Base-by-base conservation (phyloP, 2,888 invertebrate genomes). In the Linnaemya tessellans region DNA sequence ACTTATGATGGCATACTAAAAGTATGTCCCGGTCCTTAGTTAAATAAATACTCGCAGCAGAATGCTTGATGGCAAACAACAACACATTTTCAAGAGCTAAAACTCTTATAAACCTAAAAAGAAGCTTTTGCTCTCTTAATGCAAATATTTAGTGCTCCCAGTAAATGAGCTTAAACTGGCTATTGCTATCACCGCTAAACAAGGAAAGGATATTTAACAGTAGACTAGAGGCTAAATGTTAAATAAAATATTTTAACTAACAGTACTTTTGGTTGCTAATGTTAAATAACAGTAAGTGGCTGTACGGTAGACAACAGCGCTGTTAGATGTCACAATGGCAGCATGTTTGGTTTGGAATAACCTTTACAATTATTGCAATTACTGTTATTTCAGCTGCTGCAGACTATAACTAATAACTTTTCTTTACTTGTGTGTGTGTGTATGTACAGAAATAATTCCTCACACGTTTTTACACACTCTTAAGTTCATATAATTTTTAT, bases 1-100 rank as follows among this genome's bases (percentile, higher is more conserved):
- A 82, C 85, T 85, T 75, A 75, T 67, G 56, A 71, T 71, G 75
- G 82, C 82, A 80, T 65, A 85, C 85, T 85, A 80, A 85, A 80
- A 70, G 18, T 58, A 51, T 68, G 68, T 77, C 51, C 51, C 77
- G 77, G 58, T 51, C 41, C 58, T 71, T 25, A 22, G 41, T 11
- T 60, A 78, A 71, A 58, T 78, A 83, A 58, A 78, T 54, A 83
- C 43, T n/a, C n/a, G n/a, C n/a, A n/a, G n/a, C n/a, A 13, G 74
- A 80, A 38, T 41, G 18, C 13, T 46, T 49, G 1, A 41, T 35
- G 30, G 20, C 25, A 41, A n/a, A 38, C 30, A 60, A 20, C 2
- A 2, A 9, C 18, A 46, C 18, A n/a, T 5, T 54, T 7, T 1
- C 38, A 54, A 13, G 20, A 15, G 38, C 2, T 20, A 25, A 10